Evolutionary conservation across 2,113 vertebrate genomes (phyloP), one percentile per base, ranked within the genome.

Genomic region (Lepus timidus): DNA sequence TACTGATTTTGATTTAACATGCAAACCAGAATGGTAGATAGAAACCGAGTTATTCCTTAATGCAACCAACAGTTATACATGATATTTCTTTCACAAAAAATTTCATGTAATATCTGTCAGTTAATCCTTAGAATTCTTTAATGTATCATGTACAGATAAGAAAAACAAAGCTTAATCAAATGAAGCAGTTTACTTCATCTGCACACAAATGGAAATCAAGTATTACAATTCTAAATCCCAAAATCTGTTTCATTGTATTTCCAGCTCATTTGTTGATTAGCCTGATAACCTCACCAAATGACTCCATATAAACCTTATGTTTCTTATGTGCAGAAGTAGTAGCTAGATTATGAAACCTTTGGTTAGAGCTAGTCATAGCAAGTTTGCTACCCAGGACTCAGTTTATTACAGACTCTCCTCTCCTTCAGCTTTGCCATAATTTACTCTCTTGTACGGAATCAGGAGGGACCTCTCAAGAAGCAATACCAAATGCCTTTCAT

Each of bases 161-260:
- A 49, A 89, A 88, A 39, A 85, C 9, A 94, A 90, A 90, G 1
- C 1, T 14, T 74, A 74, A 39, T 90, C 4, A 78, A 52, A 23
- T 79, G 84, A 44, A 76, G 62, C 36, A 85, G 81, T 49, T 92
- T 25, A 10, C 55, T 91, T 79, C 27, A 64, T 31, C 90, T 88
- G 23, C 27, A 62, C 12, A 71, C 70, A 81, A 88, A 85, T 44
- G 13, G 9, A 68, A 90, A 87, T 67, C 1, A 79, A 70, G 10
- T 83, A 93, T 88, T 82, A 71, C 52, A 25, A 81, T 65, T 93
- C 33, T 64, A 55, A 92, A 86, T 88, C 4, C 11, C 52, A 62
- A 68, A 64, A 5, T 39, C 31, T 71, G 93, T 39, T 49, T 79
- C 13, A 70, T 4, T 84, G 9, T 17, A 51, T 7, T 86, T 90